Base-by-base conservation (phyloP, 2,113 vertebrate species). In the Camelus bactrianus region DNA sequence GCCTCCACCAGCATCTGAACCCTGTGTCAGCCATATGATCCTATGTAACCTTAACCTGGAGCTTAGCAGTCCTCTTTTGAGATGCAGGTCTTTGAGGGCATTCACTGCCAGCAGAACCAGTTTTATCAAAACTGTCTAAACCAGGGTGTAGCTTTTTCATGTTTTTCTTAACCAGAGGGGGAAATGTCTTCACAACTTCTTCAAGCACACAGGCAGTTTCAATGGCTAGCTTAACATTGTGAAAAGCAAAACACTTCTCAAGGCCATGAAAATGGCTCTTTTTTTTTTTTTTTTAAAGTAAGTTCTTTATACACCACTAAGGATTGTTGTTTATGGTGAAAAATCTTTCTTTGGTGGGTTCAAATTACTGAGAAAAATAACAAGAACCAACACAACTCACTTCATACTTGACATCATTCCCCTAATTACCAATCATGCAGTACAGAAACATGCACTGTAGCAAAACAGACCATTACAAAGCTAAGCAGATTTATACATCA, bases 71-170 rank as follows among this genome's bases (percentile, higher is more conserved):
- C 46, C 26, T 91, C 42, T 91, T 87, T n/a, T 17, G 58, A 97
- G 46, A 58, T 75, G 20, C 4, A 70, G 42, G 48, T 77, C 17
- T 67, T 32, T 79, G 32, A 73, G 15, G 48, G 60, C 46, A 84
- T 82, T 91, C 38, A 42, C 3, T 60, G 67, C 62, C n/a, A 81
- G 6, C 2, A 81, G 52, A 86, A 70, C 46, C 24, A 76, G 30
- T 82, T 82, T 85, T 67, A 89, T 81, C 35, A 92, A 56, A 89
- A 60, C 69, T 81, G 48, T 83, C n/a, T 80, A 58, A 94, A 73
- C 52, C 13, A 64, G 8, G 32, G 28, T 54, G 2, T 20, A 83
- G 62, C 8, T 14, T 50, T 70, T 92, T 64, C 75, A 52, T 8
- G 19, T 46, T 65, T 67, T 46, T 13, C 11, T 91, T 58, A 75